A percentile compares a stretch with the other conserved stretches of the same genome.
phyloP scores from a whole-genome alignment of 2,113 vertebrate species.

The Channa maculata region DNA sequence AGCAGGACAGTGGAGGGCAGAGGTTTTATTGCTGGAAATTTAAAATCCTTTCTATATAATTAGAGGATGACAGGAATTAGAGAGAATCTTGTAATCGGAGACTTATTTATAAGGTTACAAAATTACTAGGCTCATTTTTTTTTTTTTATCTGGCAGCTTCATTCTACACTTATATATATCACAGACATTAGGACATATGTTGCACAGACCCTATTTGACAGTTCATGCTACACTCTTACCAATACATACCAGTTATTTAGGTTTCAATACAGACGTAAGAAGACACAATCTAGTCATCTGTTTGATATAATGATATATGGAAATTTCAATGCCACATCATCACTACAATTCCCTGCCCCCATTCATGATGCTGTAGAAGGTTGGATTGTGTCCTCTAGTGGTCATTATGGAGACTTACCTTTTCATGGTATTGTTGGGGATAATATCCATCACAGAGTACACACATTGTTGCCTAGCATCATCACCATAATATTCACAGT shows the following conservation, averaged over 20 bases:
- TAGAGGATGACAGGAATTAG: background rate
- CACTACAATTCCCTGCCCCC: background rate
- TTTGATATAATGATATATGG: background rate
- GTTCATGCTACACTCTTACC: too few relatives aligned
- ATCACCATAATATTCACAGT: background rate
- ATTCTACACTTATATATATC: too few relatives aligned
- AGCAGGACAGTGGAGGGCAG: too few relatives aligned
- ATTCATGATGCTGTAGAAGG: background rate
- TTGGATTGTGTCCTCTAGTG: slow-evolving; percentile 37
- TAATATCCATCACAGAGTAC: too few relatives aligned
- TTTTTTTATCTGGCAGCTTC: background rate
- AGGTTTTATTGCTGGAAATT: too few relatives aligned
- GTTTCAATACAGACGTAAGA: background rate
- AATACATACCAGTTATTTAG: too few relatives aligned
- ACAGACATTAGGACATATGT: background rate
- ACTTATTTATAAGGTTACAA: too few relatives aligned
- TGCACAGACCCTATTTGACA: too few relatives aligned
- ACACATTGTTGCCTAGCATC: background rate
- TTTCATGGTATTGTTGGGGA: too few relatives aligned
- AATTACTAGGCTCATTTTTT: too few relatives aligned
- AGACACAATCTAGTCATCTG: too few relatives aligned
- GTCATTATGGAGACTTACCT: background rate
- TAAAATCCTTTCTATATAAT: background rate
- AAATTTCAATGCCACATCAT: background rate
- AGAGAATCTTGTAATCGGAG: background rate